phyloP scores from a whole-genome alignment of 2,797 vertebrate genomes.

The Syndactyla subalaris region DNA sequence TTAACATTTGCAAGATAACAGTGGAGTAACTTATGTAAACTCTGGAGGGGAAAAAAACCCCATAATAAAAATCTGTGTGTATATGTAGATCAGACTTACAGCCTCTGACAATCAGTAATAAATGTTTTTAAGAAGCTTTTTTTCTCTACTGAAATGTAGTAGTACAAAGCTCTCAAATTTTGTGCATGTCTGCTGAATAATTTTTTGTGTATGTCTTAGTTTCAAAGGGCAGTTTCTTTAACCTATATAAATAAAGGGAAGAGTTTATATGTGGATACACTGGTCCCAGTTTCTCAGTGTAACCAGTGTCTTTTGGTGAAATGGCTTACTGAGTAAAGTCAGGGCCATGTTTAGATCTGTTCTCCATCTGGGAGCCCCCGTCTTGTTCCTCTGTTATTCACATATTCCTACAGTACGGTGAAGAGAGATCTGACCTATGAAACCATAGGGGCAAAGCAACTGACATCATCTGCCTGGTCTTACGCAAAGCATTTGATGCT shows the following conservation, averaged over 20 bases:
- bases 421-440: background rate
- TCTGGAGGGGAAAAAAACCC: accelerated
- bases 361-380: background rate
- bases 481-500: background rate
- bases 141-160: background rate
- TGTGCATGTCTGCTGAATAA: background rate
- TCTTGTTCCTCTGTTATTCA: background rate
- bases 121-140: constrained; percentile 30
- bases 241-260: background rate
- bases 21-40: background rate
- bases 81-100: background rate
- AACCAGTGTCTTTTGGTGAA: background rate
- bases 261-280: background rate
- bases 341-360: background rate
- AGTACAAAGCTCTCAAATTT: background rate
- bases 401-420: accelerated
- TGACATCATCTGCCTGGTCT: background rate
- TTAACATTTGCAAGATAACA: background rate
- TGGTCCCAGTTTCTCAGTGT: background rate
- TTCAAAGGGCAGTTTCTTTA: background rate
- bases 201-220: background rate
- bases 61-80: background rate
- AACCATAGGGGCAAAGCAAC: background rate
- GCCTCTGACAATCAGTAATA: background rate
- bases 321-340: background rate